Conservation (phyloP, 2,797 vertebrate genomes). For the Falco rusticolus region DNA sequence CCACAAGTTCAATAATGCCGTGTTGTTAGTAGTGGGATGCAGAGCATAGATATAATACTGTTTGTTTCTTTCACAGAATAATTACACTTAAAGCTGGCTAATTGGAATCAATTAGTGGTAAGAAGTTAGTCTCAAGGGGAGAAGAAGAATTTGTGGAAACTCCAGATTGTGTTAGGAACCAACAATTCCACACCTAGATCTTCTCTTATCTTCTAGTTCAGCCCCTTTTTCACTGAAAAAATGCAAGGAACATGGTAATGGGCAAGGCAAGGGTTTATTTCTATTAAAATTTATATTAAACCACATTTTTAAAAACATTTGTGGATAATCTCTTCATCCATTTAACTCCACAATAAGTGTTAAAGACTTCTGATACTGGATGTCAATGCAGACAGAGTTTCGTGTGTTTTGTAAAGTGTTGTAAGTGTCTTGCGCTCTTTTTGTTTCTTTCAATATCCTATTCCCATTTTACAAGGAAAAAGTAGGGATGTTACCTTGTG, state of each 20-base stretch:
- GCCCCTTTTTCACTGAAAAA: background rate
- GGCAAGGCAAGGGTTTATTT: background rate
- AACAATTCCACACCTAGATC: background rate
- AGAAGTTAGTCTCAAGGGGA: slow-evolving; percentile 15
- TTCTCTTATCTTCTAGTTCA: background rate
- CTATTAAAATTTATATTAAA: background rate
- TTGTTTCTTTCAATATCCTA: background rate
- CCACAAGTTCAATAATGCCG: background rate
- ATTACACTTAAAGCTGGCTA: slow-evolving; percentile 47
- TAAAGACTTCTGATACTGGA: background rate
- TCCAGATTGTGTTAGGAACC: background rate
- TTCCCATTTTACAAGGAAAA: background rate
- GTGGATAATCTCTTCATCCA: background rate
- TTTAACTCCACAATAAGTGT: background rate
- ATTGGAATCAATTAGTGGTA: slow-evolving; percentile 47
- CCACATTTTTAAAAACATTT: background rate
- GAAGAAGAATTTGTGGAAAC: slow-evolving; percentile 2
- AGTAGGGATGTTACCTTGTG: background rate
- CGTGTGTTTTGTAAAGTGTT: background rate
- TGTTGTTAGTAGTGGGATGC: background rate
- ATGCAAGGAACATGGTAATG: background rate
- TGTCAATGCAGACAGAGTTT: background rate
- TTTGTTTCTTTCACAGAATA: slow-evolving; percentile 42
- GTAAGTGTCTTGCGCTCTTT: background rate
- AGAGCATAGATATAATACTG: slow-evolving; percentile 3